A percentile compares a stretch with the other conserved stretches of the same genome.
These are phyloP conservation scores for Blennius ocellaris DNA, from an alignment of 2,113 vertebrate genomes.

Conservation along the genomic window DNA sequence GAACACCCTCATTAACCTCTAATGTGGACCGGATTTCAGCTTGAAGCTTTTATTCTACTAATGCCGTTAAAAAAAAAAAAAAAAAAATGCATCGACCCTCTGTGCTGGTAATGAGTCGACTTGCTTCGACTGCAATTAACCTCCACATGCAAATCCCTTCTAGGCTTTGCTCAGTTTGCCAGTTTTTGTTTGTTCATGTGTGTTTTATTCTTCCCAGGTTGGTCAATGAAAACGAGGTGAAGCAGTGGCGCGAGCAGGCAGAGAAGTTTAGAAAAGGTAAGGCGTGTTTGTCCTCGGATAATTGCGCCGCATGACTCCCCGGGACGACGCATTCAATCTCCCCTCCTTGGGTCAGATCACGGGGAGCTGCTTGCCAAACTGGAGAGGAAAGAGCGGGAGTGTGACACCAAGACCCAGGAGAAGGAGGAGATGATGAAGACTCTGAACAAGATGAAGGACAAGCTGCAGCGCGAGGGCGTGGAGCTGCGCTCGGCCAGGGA, in stretches of 20 bases:
- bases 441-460: conserved; percentile 99
- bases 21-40: conserved; percentile 15
- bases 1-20: neutral
- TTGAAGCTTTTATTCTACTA: conserved; percentile 43
- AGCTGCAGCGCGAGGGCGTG: conserved; percentile 93
- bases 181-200: neutral
- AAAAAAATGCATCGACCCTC: conserved; percentile 43
- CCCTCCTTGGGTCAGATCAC: conserved; percentile 83
- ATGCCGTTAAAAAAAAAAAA: too few species aligned
- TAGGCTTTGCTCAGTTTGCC: neutral
- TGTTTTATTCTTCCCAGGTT: conserved; percentile 83
- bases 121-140: conserved; percentile 44
- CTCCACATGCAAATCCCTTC: conserved; percentile 4
- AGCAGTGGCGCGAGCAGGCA: conserved; percentile 95
- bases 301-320: neutral
- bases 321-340: too few species aligned
- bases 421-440: conserved; percentile 99
- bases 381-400: conserved; percentile 95
- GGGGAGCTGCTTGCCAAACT: conserved; percentile 88
- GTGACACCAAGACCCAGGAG: conserved; percentile 95
- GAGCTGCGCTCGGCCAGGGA: conserved; percentile 93
- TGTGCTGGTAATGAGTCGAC: conserved; percentile 26
- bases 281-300: neutral
- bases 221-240: conserved; percentile 98
- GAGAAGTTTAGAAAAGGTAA: conserved; percentile 98